Evolutionary conservation across 2,797 vertebrate genomes (phyloP).

Genomic region (Morelia viridis): DNA sequence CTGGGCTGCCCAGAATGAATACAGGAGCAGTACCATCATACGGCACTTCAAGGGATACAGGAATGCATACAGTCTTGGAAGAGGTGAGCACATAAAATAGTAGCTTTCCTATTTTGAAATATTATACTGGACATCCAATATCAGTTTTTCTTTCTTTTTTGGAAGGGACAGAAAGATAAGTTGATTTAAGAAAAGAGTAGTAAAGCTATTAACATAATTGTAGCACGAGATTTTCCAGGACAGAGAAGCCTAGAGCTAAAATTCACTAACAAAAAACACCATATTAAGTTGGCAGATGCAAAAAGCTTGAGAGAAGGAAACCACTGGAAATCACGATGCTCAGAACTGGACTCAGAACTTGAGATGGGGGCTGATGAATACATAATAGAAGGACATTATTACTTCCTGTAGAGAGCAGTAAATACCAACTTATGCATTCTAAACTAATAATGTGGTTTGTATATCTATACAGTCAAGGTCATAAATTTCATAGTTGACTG

Average conservation of each 20-base stretch:
- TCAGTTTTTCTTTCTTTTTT: not conserved
- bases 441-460: not conserved
- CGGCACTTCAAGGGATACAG: slow-evolving; percentile 5
- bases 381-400: no score
- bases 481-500: not conserved
- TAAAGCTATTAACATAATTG: not conserved
- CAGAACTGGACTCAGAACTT: no score
- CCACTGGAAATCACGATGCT: not conserved
- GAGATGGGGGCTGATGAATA: no score
- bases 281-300: not conserved
- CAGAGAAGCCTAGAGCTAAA: not conserved
- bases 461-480: not conserved
- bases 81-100: slow-evolving; percentile 17
- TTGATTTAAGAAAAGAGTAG: not conserved
- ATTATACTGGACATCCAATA: not conserved
- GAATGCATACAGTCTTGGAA: not conserved
- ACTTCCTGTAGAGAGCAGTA: not conserved
- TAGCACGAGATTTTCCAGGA: not conserved
- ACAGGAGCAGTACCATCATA: not conserved
- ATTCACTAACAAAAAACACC: not conserved
- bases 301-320: not conserved
- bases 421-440: not conserved
- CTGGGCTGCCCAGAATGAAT: slow-evolving; percentile 21
- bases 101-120: not conserved
- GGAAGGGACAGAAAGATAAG: not conserved